Evolutionary conservation across 1,140 invertebrate species (phyloP).

Genomic region (Camponotus floridanus): DNA sequence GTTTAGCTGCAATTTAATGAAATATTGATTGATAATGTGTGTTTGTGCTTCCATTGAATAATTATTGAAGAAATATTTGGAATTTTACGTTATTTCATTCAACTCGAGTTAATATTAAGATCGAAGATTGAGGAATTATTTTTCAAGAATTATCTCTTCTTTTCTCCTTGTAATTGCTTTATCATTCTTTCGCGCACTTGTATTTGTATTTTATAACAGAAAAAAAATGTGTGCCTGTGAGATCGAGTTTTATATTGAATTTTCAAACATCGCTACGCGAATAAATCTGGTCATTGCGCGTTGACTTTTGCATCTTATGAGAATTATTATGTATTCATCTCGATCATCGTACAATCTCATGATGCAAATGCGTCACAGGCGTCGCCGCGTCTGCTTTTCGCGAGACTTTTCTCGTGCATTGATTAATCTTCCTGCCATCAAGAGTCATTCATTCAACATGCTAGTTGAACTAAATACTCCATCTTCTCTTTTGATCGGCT

Average conservation of each 20-base stretch:
- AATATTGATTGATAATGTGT: background rate
- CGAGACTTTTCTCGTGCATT: conserved; percentile 5
- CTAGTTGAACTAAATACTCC: background rate
- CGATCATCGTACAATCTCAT: background rate
- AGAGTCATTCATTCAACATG: background rate
- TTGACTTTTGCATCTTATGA: background rate
- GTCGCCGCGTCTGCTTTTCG: conserved; percentile 18
- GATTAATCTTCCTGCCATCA: conserved; percentile 6
- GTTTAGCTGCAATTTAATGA: background rate
- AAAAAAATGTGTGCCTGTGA: background rate
- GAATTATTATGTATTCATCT: conserved; percentile 16
- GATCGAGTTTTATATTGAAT: conserved; percentile 6
- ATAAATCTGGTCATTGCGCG: background rate
- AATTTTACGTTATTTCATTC: background rate
- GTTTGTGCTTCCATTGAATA: background rate
- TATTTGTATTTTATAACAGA: background rate
- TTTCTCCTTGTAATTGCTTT: background rate
- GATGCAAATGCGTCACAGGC: background rate
- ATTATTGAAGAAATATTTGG: background rate
- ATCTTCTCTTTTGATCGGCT: background rate
- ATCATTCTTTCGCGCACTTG: background rate
- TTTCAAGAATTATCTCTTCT: background rate
- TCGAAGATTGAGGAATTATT: background rate
- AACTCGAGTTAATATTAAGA: background rate
- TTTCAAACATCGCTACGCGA: background rate